Evolutionary conservation across 2,113 vertebrate species (phyloP).

Genomic region (Crotalus viridis): DNA sequence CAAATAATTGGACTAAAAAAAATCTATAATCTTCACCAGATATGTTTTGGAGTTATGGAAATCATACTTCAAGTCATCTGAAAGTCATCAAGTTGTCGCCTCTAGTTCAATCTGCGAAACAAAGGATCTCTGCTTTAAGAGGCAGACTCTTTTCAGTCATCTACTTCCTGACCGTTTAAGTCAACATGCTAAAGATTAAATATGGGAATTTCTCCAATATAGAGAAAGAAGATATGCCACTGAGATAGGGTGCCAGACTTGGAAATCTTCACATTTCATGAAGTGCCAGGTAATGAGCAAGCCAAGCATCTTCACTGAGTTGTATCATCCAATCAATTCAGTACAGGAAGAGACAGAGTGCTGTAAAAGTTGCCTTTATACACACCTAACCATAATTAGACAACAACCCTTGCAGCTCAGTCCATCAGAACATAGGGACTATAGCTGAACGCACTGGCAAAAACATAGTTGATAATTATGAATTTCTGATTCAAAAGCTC

Average conservation of each 20-base stretch:
- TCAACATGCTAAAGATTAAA: not conserved
- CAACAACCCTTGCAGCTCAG: not conserved
- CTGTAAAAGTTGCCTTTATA: not conserved
- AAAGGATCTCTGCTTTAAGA: not conserved
- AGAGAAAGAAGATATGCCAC: not conserved
- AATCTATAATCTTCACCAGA: not conserved
- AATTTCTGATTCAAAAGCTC: not conserved
- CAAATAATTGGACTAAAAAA: not conserved
- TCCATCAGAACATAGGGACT: not conserved
- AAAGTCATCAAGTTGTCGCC: not conserved
- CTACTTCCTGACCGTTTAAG: not conserved
- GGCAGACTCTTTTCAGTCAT: not conserved
- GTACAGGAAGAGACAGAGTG: not conserved
- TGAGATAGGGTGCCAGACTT: not conserved
- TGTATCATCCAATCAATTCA: not conserved
- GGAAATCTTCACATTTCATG: not conserved
- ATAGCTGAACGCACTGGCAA: not conserved
- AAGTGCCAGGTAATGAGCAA: not conserved
- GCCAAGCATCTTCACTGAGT: not conserved
- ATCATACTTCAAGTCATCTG: not conserved
- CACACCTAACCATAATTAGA: not conserved
- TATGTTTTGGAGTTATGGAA: not conserved
- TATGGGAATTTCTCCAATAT: not conserved
- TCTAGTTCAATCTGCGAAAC: not conserved
- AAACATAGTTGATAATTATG: not conserved